Evolutionary conservation across 2,888 invertebrate species (phyloP), one percentile per base, ranked within the genome.

Genomic region (Drosophila neutralis): DNA sequence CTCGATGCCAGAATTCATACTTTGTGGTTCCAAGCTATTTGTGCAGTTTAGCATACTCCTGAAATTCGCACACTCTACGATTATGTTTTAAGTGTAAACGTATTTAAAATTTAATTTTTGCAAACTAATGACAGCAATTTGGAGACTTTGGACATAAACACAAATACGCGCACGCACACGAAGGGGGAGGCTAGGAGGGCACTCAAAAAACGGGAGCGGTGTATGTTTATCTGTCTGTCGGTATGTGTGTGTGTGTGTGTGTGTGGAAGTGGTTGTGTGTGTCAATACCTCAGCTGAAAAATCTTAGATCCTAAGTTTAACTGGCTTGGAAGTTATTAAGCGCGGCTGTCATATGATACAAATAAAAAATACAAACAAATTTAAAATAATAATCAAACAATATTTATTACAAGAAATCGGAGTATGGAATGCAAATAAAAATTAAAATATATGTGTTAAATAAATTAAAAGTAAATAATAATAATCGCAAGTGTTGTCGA

Each of bases 11-110:
- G 96, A 96, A 92, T 97, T 97, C 94, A 97, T 95, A 92, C 93
- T 93, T 94, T 97, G 97, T 93, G 97, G 97, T 94, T 97, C 97
- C 94, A 97, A 95, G 92, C 97, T 96, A 95, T 97, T 97, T 94
- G 97, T 97, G 95, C 97, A 97, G 96, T 97, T 97, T 95, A 97
- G 96, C 97, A 97, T 97, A 95, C 97, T 97, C 95, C 96, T 96
- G 95, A 93, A 95, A 96, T 95, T 93, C 93, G 93, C 92, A 94
- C 93, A 94, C 93, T 93, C 93, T 93, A 93, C 93, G 93, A 93
- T 93, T 93, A 93, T 93, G 93, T 93, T 93, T 93, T 92, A 93
- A 93, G 93, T 93, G 93, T 92, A 93, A 92, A 91, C 84, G 90
- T 83, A 85, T 91, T 92, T 91, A 82, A 83, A 78, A 79, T 81